A percentile compares a stretch with the other conserved stretches of the same genome.
Evolutionary conservation across 2,888 invertebrate genomes (phyloP).

Genomic region (Brachynemurus nebulosus): DNA sequence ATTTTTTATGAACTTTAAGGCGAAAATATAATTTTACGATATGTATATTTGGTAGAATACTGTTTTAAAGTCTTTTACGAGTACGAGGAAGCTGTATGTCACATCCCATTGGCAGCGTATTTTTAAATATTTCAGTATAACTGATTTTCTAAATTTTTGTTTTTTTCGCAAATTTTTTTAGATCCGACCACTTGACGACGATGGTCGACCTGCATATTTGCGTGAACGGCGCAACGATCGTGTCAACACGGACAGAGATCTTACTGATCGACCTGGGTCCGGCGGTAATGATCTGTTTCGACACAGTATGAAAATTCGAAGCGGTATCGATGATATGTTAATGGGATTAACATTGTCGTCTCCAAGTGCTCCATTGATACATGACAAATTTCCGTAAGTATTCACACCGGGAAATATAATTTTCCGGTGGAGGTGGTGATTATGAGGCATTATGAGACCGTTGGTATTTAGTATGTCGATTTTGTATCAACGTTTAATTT

Average conservation of each 20-base stretch:
- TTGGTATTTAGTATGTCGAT: background rate
- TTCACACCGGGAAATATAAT: conserved; percentile 17
- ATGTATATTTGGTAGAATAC: too few relatives aligned
- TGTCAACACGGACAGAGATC: conserved; percentile 29
- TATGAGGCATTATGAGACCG: conserved; percentile 1
- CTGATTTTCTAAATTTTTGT: background rate
- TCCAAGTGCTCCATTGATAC: conserved; percentile 42
- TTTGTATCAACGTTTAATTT: background rate
- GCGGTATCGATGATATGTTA: conserved; percentile 65
- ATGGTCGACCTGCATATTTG: conserved; percentile 32
- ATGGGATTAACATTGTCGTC: conserved; percentile 52
- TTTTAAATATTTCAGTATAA: background rate
- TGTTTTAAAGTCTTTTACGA: too few relatives aligned
- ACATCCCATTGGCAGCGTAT: too few relatives aligned
- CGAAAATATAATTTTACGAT: too few relatives aligned
- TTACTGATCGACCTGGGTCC: conserved; percentile 32
- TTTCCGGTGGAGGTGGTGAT: background rate
- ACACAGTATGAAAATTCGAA: conserved; percentile 45
- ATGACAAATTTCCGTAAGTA: conserved; percentile 37
- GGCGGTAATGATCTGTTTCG: conserved; percentile 37
- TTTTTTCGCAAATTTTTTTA: background rate
- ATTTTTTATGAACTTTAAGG: too few relatives aligned
- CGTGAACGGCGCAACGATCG: conserved; percentile 28
- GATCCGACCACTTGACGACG: conserved; percentile 53
- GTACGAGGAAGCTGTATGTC: too few relatives aligned